Base-by-base conservation (phyloP, 2,797 vertebrate genomes). In the Neoniphon sammara region DNA sequence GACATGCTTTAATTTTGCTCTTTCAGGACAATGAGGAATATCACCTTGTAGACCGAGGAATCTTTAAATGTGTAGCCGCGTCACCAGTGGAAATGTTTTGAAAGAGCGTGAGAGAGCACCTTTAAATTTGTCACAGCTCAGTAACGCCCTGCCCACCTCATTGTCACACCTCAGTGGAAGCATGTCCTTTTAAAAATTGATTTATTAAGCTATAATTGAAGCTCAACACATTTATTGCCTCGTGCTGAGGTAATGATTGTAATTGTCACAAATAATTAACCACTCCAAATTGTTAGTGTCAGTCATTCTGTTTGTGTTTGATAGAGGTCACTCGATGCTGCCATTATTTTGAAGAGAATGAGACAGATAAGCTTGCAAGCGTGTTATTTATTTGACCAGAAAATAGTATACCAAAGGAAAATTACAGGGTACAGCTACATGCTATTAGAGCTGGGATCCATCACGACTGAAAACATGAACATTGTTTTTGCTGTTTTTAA, bases 201-300 rank as follows among this genome's bases (percentile, higher is more conserved):
- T 85, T 78, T 30, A 83, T 79, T 56, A 61, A 18, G 65, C 63
- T 53, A 2, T 84, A 81, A 86, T 78, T 77, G 66, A 67, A 77
- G 66, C 63, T 47, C 76, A 86, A 87, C 46, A 69, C 72, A 79
- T 54, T 3, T 56, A 15, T 70, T 49, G 72, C 70, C 80, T 65
- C 36, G 0, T 49, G 55, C 65, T 36, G 77, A 76, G 70, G 77
- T 75, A 39, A 66, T 78, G 50, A 81, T 78, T 74, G 66, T 69
- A 75, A 63, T 66, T 73, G 87, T 87, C 86, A 81, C 65, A 77
- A 83, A 78, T 57, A 25, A 60, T 89, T 78, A 73, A 74, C 89
- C 82, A 82, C 49, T 18, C 55, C 34, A 25, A 62, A 73, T 71
- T 42, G 57, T 25, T 8, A 52, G 15, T 70, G 73, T 66, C 85